phyloP scores from a whole-genome alignment of 2,113 vertebrate species.

The Chaetorhynchus papuensis region DNA sequence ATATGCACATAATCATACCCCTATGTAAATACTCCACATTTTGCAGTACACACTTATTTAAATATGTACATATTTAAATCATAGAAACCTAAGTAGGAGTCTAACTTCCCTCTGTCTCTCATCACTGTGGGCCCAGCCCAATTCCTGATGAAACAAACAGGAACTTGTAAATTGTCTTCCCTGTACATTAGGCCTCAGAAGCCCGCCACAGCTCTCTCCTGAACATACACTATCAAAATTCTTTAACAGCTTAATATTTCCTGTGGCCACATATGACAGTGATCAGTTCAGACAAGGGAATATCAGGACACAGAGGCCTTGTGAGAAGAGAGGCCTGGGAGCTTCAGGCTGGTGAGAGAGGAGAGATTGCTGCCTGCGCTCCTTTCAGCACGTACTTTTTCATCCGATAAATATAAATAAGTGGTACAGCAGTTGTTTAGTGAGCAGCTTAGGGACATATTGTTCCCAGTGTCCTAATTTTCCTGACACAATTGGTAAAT shows the following conservation, averaged over 20 bases:
- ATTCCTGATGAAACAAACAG: neutral
- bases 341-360: neutral
- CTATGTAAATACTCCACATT: neutral
- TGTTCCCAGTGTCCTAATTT: constrained; percentile 48
- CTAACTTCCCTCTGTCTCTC: neutral
- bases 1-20: neutral
- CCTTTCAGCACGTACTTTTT: neutral
- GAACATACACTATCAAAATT: neutral
- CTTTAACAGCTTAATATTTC: neutral
- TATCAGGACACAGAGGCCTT: constrained; percentile 1
- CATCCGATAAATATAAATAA: constrained; percentile 54
- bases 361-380: neutral
- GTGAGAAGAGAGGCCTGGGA: neutral
- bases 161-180: neutral
- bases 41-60: neutral
- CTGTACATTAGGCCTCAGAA: neutral
- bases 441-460: constrained; percentile 40
- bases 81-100: neutral
- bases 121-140: neutral
- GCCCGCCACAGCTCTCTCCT: neutral
- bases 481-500: constrained; percentile 50
- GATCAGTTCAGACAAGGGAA: constrained; percentile 28
- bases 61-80: neutral
- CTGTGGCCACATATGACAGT: neutral
- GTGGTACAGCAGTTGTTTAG: constrained; percentile 39